Evolutionary conservation across 2,888 invertebrate genomes (phyloP).

Genomic region (Erpobdella octoculata): DNA sequence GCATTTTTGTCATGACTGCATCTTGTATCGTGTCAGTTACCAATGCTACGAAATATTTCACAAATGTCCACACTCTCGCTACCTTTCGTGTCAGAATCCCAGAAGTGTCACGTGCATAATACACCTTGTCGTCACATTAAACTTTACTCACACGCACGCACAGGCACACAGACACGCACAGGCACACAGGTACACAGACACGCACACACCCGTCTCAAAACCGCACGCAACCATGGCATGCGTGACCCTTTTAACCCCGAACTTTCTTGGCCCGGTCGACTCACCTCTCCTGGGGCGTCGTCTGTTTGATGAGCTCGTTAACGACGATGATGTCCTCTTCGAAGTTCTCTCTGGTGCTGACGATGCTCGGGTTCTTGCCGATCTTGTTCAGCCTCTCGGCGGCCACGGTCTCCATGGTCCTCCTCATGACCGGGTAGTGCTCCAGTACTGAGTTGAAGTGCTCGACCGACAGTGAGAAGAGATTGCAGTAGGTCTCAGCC

Average conservation of each 20-base stretch:
- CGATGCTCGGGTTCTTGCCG: conserved; percentile 76
- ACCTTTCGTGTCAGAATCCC: too few species aligned
- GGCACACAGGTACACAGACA: background rate
- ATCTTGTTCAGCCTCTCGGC: conserved; percentile 96
- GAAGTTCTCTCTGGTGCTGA: conserved; percentile 49
- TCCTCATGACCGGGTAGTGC: conserved; percentile 94
- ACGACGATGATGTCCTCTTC: conserved; percentile 51
- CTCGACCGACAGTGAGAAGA: conserved; percentile 93
- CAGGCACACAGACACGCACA: background rate
- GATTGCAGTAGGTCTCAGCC: conserved; percentile 95
- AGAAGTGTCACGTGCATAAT: too few species aligned
- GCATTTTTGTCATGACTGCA: too few species aligned
- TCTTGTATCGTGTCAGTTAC: too few species aligned
- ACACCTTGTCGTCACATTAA: too few species aligned
- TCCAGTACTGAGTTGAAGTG: conserved; percentile 96
- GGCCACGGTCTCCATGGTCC: conserved; percentile 97
- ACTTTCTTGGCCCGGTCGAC: too few species aligned
- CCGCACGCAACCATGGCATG: background rate
- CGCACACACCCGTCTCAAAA: background rate
- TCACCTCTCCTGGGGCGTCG: conserved; percentile 35
- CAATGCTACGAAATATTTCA: too few species aligned
- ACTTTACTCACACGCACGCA: too few species aligned
- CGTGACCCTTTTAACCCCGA: too few species aligned
- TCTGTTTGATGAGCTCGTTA: conserved; percentile 43
- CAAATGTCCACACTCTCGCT: too few species aligned